phyloP scores from a whole-genome alignment of 1,140 invertebrate genomes.

The Halyomorpha halys region DNA sequence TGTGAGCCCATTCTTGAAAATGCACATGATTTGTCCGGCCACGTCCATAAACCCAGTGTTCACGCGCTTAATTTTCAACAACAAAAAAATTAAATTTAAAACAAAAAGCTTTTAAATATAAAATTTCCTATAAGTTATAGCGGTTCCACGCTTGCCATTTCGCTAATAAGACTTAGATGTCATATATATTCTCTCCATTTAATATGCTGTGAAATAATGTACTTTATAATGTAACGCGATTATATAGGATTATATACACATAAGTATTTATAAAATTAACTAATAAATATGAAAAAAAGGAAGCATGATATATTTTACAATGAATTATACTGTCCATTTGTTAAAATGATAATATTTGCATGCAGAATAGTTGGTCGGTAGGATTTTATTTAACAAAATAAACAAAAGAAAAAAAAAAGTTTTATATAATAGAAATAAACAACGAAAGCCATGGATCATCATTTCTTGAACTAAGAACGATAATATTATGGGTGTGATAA shows the following conservation, averaged over 20 bases:
- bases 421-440: neutral
- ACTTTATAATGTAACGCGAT: slow-evolving; percentile 3
- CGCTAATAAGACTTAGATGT: slow-evolving; percentile 7
- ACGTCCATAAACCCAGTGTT: slow-evolving; percentile 14
- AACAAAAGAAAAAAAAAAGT: neutral
- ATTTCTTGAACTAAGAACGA: neutral
- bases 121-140: neutral
- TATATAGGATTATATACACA: neutral
- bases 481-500: slow-evolving; percentile 9
- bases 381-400: neutral
- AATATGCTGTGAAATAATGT: slow-evolving; percentile 16
- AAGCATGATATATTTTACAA: slow-evolving; percentile 10
- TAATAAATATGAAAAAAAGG: neutral
- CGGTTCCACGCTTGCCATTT: slow-evolving; percentile 5
- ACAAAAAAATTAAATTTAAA: neutral
- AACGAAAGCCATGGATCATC: slow-evolving; percentile 21
- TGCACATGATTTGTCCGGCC: neutral
- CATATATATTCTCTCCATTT: slow-evolving; percentile 12
- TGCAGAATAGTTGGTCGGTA: neutral
- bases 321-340: slow-evolving; percentile 8
- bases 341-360: neutral
- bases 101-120: neutral
- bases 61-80: slow-evolving; percentile 10
- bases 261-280: slow-evolving; percentile 1
- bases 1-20: too few species aligned